Evolutionary conservation across 2,113 vertebrate species (phyloP).

Genomic region (Rhinichthys klamathensis): DNA sequence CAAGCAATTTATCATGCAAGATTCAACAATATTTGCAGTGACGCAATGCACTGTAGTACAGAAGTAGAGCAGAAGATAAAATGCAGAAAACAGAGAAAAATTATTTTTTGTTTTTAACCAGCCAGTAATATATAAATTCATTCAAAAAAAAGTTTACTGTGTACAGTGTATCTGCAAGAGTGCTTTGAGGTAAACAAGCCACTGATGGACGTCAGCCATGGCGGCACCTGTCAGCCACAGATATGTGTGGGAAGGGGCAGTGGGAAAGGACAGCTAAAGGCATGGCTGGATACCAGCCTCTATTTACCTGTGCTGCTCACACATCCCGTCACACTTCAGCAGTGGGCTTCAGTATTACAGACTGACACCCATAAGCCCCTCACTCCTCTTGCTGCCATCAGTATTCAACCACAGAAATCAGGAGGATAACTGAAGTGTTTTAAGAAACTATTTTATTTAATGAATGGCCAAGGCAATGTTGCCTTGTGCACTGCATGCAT

Average conservation of each 20-base stretch:
- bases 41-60: not conserved
- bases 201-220: constrained; percentile 4
- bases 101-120: not conserved
- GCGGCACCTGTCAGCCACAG: constrained; percentile 2
- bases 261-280: constrained; percentile 9
- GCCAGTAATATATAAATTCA: not conserved
- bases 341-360: constrained; percentile 9
- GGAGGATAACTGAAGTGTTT: not conserved
- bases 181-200: not conserved
- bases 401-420: constrained; percentile 6
- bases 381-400: not conserved
- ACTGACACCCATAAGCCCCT: constrained; percentile 12
- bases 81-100: not conserved
- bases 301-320: constrained; percentile 48
- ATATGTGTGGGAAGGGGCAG: constrained; percentile 25
- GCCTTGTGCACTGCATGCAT: no score
- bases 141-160: not conserved
- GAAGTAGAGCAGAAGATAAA: not conserved
- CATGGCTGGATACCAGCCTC: constrained; percentile 34
- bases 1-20: not conserved
- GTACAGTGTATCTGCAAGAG: not conserved
- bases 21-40: not conserved
- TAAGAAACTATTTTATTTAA: not conserved
- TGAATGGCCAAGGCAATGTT: not conserved
- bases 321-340: constrained; percentile 31